A percentile compares a stretch with the other conserved stretches of the same genome.
Evolutionary conservation across 2,113 vertebrate genomes (phyloP).

Genomic region (Columba livia): DNA sequence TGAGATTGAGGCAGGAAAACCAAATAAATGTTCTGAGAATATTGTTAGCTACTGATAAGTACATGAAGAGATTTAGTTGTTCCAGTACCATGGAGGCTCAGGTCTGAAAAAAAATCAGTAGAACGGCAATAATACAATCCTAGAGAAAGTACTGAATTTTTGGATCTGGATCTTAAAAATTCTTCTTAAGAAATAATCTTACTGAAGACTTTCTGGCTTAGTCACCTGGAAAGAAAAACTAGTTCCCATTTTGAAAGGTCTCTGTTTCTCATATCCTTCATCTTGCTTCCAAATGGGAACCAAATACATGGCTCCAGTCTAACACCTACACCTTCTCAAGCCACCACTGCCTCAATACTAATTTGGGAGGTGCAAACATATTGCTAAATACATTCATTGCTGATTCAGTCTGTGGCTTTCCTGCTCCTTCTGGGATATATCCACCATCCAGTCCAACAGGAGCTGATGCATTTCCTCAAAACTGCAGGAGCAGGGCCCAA

Average conservation of each 20-base stretch:
- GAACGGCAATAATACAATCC: accelerated
- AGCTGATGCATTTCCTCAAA: background rate
- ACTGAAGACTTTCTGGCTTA: background rate
- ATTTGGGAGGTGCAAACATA: background rate
- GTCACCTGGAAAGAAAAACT: background rate
- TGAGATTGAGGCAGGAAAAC: background rate
- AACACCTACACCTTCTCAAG: background rate
- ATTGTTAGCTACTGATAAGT: background rate
- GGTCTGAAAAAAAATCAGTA: background rate
- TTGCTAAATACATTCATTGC: background rate
- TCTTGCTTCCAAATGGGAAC: background rate
- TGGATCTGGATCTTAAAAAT: background rate
- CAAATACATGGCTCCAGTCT: background rate
- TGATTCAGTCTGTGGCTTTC: background rate
- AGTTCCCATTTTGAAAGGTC: background rate
- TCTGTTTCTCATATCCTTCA: background rate
- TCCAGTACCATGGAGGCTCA: background rate
- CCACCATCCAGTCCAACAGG: background rate
- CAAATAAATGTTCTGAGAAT: background rate
- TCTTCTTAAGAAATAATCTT: background rate
- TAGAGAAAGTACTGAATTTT: background rate
- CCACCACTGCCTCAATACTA: background rate
- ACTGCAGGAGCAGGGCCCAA: background rate
- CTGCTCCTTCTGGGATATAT: background rate
- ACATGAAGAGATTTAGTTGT: background rate